Evolutionary conservation across 2,888 invertebrate species (phyloP).

Genomic region (Kryphioiulus occultus): DNA sequence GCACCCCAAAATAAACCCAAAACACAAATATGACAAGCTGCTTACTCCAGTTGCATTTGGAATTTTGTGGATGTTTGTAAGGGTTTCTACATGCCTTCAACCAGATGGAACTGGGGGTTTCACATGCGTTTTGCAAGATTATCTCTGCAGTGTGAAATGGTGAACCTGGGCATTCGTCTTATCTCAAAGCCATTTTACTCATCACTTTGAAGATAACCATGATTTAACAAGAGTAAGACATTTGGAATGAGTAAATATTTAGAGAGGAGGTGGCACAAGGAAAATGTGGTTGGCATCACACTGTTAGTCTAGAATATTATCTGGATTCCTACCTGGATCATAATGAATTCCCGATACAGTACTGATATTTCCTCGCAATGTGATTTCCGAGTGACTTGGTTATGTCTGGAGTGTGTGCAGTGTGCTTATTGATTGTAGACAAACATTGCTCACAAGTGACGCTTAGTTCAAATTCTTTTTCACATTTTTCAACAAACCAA

Average conservation of each 20-base stretch:
- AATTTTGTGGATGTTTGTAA: background rate
- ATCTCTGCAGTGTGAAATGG: too few relatives aligned
- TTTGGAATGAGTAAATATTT: background rate
- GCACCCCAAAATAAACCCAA: conserved; percentile 1
- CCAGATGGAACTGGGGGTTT: background rate
- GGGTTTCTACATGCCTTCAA: background rate
- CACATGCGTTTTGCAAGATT: background rate
- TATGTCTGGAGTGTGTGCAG: background rate
- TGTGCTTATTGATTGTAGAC: background rate
- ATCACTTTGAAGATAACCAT: background rate
- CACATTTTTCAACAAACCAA: background rate
- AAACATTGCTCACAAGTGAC: background rate
- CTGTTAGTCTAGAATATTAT: too few relatives aligned
- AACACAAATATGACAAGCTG: background rate
- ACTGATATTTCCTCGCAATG: background rate
- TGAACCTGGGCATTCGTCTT: background rate
- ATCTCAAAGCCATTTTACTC: background rate
- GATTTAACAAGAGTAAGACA: background rate
- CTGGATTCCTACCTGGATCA: background rate
- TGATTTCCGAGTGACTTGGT: background rate
- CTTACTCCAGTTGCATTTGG: background rate
- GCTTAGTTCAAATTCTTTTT: background rate
- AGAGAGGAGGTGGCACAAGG: background rate
- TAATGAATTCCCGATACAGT: background rate
- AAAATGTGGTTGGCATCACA: too few relatives aligned